phyloP scores from a whole-genome alignment of 2,888 invertebrate species.

The Eugnorisma glareosa region DNA sequence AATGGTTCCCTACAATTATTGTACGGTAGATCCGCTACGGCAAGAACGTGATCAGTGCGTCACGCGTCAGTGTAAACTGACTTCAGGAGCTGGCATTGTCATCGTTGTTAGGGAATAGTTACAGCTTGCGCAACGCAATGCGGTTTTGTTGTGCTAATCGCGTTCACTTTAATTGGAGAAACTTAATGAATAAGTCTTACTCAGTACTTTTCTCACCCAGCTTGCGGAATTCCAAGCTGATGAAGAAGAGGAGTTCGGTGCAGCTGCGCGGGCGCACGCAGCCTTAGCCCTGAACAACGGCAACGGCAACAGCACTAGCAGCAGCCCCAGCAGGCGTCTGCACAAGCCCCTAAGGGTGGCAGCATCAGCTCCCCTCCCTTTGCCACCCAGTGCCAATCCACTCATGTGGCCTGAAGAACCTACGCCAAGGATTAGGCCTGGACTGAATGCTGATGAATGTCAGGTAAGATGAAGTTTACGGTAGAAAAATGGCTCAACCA shows the following conservation, averaged over 20 bases:
- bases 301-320: slow-evolving; percentile 47
- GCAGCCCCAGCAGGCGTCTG: slow-evolving; percentile 45
- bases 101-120: not conserved
- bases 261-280: slow-evolving; percentile 68
- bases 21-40: not conserved
- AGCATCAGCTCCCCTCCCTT: slow-evolving; percentile 79
- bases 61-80: not conserved
- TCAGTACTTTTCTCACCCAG: slow-evolving; percentile 65
- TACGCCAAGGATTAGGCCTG: slow-evolving; percentile 77
- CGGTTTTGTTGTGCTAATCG: not conserved
- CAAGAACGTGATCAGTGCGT: not conserved
- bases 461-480: slow-evolving; percentile 73
- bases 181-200: not conserved
- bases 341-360: slow-evolving; percentile 76
- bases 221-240: slow-evolving; percentile 87
- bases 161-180: not conserved
- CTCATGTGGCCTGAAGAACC: slow-evolving; percentile 83
- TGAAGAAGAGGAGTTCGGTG: slow-evolving; percentile 84
- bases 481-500: not conserved
- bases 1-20: not conserved
- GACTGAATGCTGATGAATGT: slow-evolving; percentile 82
- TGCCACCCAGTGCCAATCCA: slow-evolving; percentile 79
- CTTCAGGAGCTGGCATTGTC: not conserved
- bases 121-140: not conserved
- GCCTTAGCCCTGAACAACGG: slow-evolving; percentile 29